phyloP scores from a whole-genome alignment of 2,888 invertebrate species.

The Nomada fucata region DNA sequence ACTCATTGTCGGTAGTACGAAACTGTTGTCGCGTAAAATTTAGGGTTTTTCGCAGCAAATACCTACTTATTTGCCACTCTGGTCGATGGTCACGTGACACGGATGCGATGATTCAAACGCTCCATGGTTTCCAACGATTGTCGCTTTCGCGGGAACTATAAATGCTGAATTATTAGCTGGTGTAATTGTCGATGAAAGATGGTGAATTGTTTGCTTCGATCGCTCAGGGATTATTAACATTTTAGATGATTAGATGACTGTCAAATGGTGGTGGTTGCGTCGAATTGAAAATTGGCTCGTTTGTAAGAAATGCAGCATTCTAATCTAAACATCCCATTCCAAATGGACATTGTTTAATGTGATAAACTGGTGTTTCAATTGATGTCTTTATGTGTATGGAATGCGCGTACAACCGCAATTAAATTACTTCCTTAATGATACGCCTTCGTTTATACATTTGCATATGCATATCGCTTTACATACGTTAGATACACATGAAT shows the following conservation, averaged over 20 bases:
- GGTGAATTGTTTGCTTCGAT: neutral
- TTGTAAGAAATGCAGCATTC: neutral
- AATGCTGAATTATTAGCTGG: neutral
- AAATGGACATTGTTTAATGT: neutral
- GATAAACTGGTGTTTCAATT: neutral
- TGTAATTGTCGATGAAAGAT: no score
- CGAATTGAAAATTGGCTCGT: neutral
- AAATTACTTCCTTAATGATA: constrained; percentile 23
- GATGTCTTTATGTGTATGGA: neutral
- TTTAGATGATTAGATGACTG: neutral
- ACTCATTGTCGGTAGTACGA: constrained; percentile 42
- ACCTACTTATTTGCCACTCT: neutral
- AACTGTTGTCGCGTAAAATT: constrained; percentile 32
- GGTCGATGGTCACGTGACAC: constrained; percentile 17
- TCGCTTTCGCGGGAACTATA: constrained; percentile 1
- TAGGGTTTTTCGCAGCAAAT: neutral
- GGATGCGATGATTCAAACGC: constrained; percentile 34
- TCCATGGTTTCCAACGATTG: neutral
- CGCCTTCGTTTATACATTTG: constrained; percentile 11
- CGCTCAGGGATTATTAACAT: neutral
- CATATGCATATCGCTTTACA: neutral
- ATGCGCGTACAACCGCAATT: constrained; percentile 7
- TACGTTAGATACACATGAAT: neutral
- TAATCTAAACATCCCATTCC: constrained; percentile 20
- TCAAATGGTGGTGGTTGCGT: neutral